Base-by-base conservation (phyloP, 2,113 vertebrate genomes). In the Chitala chitala region DNA sequence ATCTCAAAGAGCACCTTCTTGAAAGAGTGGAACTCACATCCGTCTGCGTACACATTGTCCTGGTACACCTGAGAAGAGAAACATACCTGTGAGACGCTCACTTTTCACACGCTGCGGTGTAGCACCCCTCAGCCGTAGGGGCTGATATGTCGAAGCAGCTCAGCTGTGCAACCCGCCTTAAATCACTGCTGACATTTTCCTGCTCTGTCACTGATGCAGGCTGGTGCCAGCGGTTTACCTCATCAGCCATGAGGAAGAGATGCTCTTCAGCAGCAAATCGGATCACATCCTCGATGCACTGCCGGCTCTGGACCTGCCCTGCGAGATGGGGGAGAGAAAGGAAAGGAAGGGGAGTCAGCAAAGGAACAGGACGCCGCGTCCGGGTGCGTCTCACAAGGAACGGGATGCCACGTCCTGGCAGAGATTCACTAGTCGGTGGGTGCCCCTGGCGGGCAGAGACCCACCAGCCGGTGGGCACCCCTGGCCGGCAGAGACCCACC, bases 1-100 rank as follows among this genome's bases (percentile, higher is more conserved):
- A 94, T 87, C 81, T 93, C 91, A 9, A 74, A 82, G 26, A 94
- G 86, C 4, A 94, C 92, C 82, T 93, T 93, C 88, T 93, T 93
- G 84, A 94, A 93, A 1, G 92, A 92, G 81, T 93, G 85, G 79
- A 94, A 94, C 40, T 78, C 61, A 0, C 88, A 91, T 9, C 89
- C 92, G 7, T 88, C 71, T 0, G 89, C 91, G 0, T 93, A 93
- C 9, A 94, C 13, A 1, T 93, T 94, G 78, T 94, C 92, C 76
- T 94, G 92, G 75, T 94, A 83, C 22, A 84, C 80, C 81, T 83
- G 80, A 9, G 38, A 24, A 9, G 8, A 63, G 31, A 20, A 29
- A 63, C 10, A 29, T 38, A 13, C 59, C 29, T 63, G 17, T 29
- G 38, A 6, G 20, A 63, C 20, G 31, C 33, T n/a, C 38, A 26